Evolutionary conservation across 2,113 vertebrate species (phyloP).

Genomic region (Columba janthina): DNA sequence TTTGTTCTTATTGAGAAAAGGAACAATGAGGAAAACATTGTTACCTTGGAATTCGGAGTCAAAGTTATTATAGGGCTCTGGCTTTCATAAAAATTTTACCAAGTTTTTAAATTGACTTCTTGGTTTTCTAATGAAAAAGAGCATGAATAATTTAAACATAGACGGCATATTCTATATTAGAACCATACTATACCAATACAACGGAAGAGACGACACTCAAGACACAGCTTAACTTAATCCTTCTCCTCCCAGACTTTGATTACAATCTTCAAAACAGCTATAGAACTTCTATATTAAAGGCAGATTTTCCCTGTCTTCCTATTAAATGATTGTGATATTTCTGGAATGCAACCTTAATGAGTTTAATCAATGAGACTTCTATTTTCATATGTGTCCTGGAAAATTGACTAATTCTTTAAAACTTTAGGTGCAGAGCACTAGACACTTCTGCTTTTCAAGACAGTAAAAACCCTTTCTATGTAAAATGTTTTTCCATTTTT

Average conservation of each 20-base stretch:
- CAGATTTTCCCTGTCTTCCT: background rate
- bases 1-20: conserved; percentile 64
- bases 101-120: conserved; percentile 72
- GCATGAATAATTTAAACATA: conserved; percentile 71
- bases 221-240: conserved; percentile 49
- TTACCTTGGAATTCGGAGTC: conserved; percentile 32
- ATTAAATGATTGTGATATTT: conserved; percentile 13
- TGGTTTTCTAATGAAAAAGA: conserved; percentile 72
- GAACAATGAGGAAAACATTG: background rate
- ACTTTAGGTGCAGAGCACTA: background rate
- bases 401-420: background rate
- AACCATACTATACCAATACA: conserved; percentile 7
- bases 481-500: background rate
- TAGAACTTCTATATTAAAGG: background rate
- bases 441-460: background rate
- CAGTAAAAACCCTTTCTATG: background rate
- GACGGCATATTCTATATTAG: background rate
- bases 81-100: conserved; percentile 76
- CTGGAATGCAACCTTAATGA: background rate
- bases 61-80: conserved; percentile 47
- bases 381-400: background rate
- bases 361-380: conserved; percentile 7
- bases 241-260: conserved; percentile 17
- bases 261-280: conserved; percentile 50
- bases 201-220: conserved; percentile 35